These are phyloP conservation scores for Adelges cooleyi DNA, from an alignment of 1,140 invertebrate genomes.

Conservation along the genomic window DNA sequence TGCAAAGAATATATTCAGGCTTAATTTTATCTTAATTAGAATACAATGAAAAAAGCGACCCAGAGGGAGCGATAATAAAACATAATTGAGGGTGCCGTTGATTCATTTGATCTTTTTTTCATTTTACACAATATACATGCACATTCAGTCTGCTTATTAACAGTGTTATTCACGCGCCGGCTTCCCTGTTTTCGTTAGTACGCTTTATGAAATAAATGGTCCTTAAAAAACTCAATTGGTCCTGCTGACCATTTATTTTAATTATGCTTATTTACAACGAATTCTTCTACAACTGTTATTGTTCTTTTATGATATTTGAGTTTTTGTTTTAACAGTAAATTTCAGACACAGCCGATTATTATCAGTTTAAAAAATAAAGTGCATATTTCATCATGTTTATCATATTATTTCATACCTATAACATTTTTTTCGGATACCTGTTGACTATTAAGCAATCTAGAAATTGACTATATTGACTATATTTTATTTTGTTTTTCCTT, in stretches of 20 bases:
- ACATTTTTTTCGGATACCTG: no score
- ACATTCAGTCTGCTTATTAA: slow-evolving; percentile 24
- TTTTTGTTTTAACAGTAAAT: background rate
- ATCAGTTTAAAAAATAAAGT: no score
- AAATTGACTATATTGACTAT: no score
- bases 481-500: no score
- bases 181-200: background rate
- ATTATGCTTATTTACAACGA: slow-evolving; percentile 2
- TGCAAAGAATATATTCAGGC: background rate
- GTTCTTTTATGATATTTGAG: slow-evolving; percentile 1
- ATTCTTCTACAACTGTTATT: background rate
- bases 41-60: slow-evolving; percentile 20
- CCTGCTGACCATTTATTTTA: slow-evolving; percentile 23
- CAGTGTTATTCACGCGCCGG: slow-evolving; percentile 11
- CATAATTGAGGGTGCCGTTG: slow-evolving; percentile 26
- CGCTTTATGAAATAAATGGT: background rate
- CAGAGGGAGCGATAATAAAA: slow-evolving; percentile 25
- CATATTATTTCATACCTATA: no score
- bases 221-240: slow-evolving; percentile 14
- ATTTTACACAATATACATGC: background rate
- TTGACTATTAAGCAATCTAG: no score
- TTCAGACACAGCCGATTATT: no score
- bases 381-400: no score
- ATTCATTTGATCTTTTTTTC: slow-evolving; percentile 22
- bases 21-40: slow-evolving; percentile 21